These are phyloP conservation scores for Cyphomyrus plagiostoma DNA, from an alignment of 2,113 vertebrate genomes.

Conservation along the genomic window DNA sequence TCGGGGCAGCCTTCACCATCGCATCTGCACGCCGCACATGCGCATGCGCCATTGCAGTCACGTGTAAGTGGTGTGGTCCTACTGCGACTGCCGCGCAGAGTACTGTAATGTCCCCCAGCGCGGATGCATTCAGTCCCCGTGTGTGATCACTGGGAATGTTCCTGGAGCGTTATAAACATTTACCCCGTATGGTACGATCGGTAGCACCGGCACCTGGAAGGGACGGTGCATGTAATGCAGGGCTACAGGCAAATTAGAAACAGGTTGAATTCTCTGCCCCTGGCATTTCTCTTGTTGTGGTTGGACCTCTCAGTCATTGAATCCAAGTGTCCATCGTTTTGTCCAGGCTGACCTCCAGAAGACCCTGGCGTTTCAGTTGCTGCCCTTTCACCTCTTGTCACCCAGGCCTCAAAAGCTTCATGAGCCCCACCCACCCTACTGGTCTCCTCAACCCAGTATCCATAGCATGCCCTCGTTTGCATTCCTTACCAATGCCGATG, in stretches of 20 bases:
- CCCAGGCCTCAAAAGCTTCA: constrained; percentile 4
- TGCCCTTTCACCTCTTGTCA: background rate
- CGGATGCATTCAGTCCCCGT: background rate
- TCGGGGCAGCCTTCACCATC: constrained; percentile 34
- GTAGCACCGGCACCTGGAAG: background rate
- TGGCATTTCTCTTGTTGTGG: background rate
- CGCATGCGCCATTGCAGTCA: background rate
- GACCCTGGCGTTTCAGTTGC: constrained; percentile 20
- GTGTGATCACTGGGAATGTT: background rate
- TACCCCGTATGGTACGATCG: background rate
- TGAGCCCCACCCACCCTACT: background rate
- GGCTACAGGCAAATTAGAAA: background rate
- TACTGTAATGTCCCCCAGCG: background rate
- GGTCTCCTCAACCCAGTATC: background rate
- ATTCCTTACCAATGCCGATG: constrained; percentile 40
- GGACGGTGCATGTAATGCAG: background rate
- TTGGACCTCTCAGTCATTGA: constrained; percentile 9
- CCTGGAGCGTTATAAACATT: background rate
- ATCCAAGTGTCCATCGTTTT: constrained; percentile 20
- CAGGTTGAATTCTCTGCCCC: background rate
- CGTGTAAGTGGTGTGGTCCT: background rate
- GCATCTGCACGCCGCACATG: background rate
- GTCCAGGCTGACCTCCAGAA: constrained; percentile 33
- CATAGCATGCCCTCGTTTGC: constrained; percentile 30
- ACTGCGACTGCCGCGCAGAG: background rate